These are phyloP conservation scores for Myiozetetes cayanensis DNA, from an alignment of 2,113 vertebrate species.

Conservation along the genomic window DNA sequence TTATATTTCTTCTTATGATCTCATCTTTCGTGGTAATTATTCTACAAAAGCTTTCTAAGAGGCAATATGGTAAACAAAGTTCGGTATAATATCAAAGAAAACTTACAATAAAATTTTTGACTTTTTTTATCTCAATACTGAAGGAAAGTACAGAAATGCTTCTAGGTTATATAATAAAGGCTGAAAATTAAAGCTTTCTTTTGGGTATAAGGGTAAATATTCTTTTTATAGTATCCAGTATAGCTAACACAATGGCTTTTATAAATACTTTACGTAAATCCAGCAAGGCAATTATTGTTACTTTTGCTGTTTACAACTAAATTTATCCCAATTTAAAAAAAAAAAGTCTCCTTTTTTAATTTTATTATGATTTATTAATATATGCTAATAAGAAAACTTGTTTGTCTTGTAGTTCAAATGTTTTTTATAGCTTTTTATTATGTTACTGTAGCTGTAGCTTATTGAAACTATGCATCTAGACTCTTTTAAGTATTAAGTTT, in stretches of 20 bases:
- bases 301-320: neutral
- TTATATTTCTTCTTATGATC: neutral
- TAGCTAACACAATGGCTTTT: neutral
- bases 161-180: neutral
- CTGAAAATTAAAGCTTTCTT: neutral
- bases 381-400: neutral
- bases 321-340: no score
- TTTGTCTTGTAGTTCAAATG: neutral
- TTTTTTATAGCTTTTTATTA: neutral
- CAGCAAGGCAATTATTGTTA: neutral
- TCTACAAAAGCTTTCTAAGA: neutral
- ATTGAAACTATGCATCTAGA: neutral
- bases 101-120: neutral
- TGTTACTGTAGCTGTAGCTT: neutral
- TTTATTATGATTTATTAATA: neutral
- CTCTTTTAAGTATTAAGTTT: neutral
- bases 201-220: neutral
- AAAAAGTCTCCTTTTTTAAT: neutral
- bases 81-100: neutral
- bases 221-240: neutral
- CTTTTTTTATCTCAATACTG: neutral
- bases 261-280: neutral
- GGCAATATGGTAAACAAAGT: neutral
- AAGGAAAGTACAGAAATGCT: neutral
- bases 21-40: neutral